A percentile compares a stretch with the other conserved stretches of the same genome.
Conservation (phyloP, 2,113 vertebrate genomes). For the Orthonyx spaldingii region DNA sequence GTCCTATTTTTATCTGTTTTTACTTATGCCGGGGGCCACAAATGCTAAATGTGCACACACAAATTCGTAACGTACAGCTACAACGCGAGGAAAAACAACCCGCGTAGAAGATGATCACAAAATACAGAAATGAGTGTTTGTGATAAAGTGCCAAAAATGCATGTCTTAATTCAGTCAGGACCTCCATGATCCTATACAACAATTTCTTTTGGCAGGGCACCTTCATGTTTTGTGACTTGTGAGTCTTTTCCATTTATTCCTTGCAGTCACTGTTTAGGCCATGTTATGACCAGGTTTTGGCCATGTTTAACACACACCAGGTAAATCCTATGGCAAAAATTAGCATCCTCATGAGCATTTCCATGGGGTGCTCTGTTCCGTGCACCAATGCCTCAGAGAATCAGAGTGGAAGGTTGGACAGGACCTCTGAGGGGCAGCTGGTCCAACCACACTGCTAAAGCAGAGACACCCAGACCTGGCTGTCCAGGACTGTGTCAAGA, state of each 20-base stretch:
- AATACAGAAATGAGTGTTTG: not conserved
- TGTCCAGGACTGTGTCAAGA: not conserved
- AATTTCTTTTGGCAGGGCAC: not conserved
- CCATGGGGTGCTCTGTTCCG: rapidly evolving
- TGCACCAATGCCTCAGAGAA: not conserved
- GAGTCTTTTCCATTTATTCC: not conserved
- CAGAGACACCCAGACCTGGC: not conserved
- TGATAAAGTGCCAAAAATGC: not conserved
- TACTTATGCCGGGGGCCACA: not conserved
- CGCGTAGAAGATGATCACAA: not conserved
- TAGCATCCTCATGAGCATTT: not conserved
- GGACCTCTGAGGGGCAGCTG: not conserved
- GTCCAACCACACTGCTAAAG: not conserved
- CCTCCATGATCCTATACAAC: not conserved
- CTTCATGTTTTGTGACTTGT: not conserved
- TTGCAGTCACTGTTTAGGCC: rapidly evolving
- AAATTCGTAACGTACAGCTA: rapidly evolving
- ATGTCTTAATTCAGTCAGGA: not conserved
- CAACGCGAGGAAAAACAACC: not conserved
- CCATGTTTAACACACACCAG: not conserved
- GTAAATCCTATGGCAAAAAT: not conserved
- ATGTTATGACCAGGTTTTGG: not conserved
- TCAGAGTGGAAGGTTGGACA: not conserved
- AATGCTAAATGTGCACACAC: rapidly evolving
- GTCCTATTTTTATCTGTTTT: conserved; percentile 6